These are phyloP conservation scores for Gambusia yucatana DNA, from an alignment of 2,797 vertebrate species.

Conservation along the genomic window DNA sequence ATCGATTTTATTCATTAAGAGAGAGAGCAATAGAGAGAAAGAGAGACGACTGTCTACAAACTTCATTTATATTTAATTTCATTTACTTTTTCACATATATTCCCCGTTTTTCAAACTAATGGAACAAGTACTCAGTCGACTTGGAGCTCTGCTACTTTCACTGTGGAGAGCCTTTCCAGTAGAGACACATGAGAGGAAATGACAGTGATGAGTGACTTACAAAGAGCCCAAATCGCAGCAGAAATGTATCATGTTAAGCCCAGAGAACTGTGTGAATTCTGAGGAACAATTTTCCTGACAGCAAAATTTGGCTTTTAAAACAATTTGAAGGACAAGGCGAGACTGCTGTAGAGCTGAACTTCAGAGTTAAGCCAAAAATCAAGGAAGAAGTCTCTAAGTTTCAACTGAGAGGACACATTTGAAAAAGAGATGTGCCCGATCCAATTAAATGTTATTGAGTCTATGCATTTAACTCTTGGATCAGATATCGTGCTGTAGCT, in stretches of 20 bases:
- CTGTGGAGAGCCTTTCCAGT: not conserved
- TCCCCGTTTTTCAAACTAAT: conserved; percentile 13
- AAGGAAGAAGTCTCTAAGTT: not conserved
- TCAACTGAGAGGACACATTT: not conserved
- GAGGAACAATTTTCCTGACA: not conserved
- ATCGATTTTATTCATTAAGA: not conserved
- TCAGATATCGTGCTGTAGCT: not conserved
- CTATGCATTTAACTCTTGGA: not conserved
- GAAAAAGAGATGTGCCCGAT: not conserved
- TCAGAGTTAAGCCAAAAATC: not conserved
- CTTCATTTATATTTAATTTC: not conserved
- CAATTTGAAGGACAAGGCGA: not conserved
- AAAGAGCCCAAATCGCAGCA: not conserved
- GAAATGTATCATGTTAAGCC: not conserved
- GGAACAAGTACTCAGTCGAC: conserved; percentile 13
- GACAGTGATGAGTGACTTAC: not conserved
- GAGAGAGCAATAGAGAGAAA: not conserved
- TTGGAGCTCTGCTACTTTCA: conserved; percentile 24
- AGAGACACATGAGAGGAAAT: conserved; percentile 8
- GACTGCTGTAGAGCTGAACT: not conserved
- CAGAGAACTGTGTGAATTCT: not conserved
- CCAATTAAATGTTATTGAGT: not conserved
- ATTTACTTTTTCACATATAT: not conserved
- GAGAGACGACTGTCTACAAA: not conserved
- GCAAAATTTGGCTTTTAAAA: conserved; percentile 4